Evolutionary conservation across 2,113 vertebrate species (phyloP), one percentile per base, ranked within the genome.

Genomic region (human): DNA sequence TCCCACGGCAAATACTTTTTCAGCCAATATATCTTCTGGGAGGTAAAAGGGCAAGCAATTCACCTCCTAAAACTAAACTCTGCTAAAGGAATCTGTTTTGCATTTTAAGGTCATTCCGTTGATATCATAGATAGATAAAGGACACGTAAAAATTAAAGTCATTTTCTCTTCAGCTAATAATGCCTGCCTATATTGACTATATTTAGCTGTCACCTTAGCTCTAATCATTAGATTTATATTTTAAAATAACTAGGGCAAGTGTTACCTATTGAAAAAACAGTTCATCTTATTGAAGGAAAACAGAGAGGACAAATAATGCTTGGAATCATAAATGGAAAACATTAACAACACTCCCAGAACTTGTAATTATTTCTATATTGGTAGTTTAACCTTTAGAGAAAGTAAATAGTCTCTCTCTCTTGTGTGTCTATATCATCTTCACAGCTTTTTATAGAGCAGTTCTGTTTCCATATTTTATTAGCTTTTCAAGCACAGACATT

Each of bases 361-460:
- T 68, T 87, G 48, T 30, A 76, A 75, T 93, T 66, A 87, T 87
- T 55, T 81, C 27, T 88, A 68, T 35, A 50, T 59, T 82, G 43
- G 27, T 73, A 79, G 52, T 83, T 93, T 82, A 94, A 78, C 18
- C 38, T 92, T 90, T 59, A 89, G 30, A 89, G 40, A 93, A 97
- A 85, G 12, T 32, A 89, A 96, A 85, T 64, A 57, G 16, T 85
- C 83, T 14, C 50, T 89, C 85, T 96, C 12, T 85, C 40, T 52
- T 81, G 4, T 89, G 35, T 79, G 22, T 95, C 32, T 90, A 10
- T 86, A 87, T 82, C 43, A 96, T 68, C 55, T 92, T 78, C 94
- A 30, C 10, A 50, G 17, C 8, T 90, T 93, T 92, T 78, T 22
- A 50, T 88, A 92, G 86, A 78, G 9, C 14, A 48, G 18, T 81